These are phyloP conservation scores for Todus mexicanus DNA, from an alignment of 2,797 vertebrate genomes.

Conservation along the genomic window DNA sequence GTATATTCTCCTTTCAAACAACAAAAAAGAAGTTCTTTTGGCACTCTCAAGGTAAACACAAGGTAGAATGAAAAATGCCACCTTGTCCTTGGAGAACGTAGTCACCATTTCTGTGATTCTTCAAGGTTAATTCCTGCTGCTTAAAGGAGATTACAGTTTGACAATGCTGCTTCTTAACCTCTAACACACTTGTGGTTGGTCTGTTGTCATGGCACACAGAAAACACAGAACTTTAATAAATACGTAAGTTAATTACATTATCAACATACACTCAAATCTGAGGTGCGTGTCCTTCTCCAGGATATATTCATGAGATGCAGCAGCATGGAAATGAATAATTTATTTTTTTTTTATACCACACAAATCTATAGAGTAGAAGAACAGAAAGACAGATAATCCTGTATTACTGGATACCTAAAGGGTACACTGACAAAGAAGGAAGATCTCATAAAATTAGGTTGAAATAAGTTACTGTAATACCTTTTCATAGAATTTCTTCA, in stretches of 20 bases:
- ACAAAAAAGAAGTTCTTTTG: neutral
- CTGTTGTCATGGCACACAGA: neutral
- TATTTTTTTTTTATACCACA: neutral
- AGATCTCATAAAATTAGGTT: neutral
- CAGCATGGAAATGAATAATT: neutral
- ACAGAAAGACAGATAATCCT: neutral
- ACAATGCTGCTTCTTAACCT: neutral
- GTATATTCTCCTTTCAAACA: neutral
- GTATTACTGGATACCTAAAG: neutral
- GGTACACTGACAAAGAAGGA: neutral
- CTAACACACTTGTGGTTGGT: too few species aligned
- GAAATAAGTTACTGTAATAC: neutral
- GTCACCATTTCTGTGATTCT: neutral
- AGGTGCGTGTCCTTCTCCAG: neutral
- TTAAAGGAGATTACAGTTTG: neutral
- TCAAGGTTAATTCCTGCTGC: neutral
- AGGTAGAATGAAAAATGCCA: neutral
- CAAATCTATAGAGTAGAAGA: neutral
- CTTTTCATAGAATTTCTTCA: neutral
- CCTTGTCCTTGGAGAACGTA: neutral
- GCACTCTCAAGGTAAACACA: neutral
- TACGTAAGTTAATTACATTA: accelerated
- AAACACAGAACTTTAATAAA: neutral
- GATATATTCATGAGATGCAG: neutral
- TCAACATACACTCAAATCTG: neutral